Evolutionary conservation across 1,140 invertebrate genomes (phyloP).

Genomic region (Eumaeus atala): DNA sequence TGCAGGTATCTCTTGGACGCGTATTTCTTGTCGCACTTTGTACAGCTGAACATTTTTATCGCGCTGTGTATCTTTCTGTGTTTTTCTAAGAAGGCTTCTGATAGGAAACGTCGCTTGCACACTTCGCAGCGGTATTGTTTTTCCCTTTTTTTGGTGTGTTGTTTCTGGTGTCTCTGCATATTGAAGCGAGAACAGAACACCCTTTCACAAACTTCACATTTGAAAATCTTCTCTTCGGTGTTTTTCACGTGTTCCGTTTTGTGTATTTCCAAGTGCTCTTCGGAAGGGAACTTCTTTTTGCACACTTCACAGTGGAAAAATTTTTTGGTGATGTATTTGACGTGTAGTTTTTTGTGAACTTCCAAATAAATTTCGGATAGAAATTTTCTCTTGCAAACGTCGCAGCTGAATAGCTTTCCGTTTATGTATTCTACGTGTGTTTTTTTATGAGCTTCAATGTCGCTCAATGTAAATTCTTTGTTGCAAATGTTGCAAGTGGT

Average conservation of each 20-base stretch:
- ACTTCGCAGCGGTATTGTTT: background rate
- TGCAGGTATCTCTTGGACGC: background rate
- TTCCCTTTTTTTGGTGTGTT: background rate
- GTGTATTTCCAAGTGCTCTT: background rate
- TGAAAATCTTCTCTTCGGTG: background rate
- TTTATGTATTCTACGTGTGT: background rate
- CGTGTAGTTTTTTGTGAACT: background rate
- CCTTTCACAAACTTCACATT: background rate
- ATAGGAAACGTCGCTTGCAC: background rate
- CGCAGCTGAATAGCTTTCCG: background rate
- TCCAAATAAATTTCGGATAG: background rate
- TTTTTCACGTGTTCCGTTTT: background rate
- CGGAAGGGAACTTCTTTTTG: background rate
- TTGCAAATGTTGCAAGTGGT: background rate
- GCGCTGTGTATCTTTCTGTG: background rate
- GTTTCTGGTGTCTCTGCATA: background rate
- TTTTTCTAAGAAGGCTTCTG: background rate
- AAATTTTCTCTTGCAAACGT: background rate
- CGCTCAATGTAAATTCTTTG: background rate
- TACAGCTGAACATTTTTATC: background rate
- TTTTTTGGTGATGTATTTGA: background rate
- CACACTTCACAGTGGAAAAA: background rate
- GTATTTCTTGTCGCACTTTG: background rate
- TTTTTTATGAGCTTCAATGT: background rate
- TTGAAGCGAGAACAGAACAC: background rate